phyloP scores from a whole-genome alignment of 2,888 invertebrate genomes.

The Sialis lutaria region DNA sequence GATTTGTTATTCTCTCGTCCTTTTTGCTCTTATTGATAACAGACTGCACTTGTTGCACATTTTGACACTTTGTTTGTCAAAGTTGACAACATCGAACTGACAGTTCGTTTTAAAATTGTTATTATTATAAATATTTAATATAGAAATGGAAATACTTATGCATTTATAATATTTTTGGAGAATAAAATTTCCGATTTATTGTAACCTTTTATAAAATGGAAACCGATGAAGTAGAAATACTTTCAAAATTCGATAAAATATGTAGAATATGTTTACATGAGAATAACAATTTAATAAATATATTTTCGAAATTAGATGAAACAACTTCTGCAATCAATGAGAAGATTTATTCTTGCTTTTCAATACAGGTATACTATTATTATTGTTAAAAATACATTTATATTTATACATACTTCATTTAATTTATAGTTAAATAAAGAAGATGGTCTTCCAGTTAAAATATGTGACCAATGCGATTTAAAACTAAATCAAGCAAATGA shows the following conservation, averaged over 20 bases:
- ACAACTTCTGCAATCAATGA: conserved; percentile 25
- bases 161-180: neutral
- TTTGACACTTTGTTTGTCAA: no score
- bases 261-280: conserved; percentile 29
- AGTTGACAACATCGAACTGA: no score
- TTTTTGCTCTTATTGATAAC: neutral
- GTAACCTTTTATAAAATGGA: neutral
- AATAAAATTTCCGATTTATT: neutral
- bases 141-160: neutral
- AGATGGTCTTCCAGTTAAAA: conserved; percentile 26
- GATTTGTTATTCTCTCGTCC: no score
- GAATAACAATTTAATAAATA: conserved; percentile 21
- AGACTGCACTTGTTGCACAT: neutral
- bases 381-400: neutral
- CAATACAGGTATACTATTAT: conserved; percentile 23
- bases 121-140: neutral
- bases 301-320: conserved; percentile 21
- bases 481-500: conserved; percentile 27
- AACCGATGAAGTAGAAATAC: conserved; percentile 2
- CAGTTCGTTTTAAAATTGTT: no score
- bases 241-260: conserved; percentile 22
- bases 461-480: conserved; percentile 28
- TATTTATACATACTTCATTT: conserved; percentile 2
- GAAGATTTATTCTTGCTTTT: conserved; percentile 27
- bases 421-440: conserved; percentile 19